Conservation (phyloP, 2,797 vertebrate species). For the Podargus strigoides region DNA sequence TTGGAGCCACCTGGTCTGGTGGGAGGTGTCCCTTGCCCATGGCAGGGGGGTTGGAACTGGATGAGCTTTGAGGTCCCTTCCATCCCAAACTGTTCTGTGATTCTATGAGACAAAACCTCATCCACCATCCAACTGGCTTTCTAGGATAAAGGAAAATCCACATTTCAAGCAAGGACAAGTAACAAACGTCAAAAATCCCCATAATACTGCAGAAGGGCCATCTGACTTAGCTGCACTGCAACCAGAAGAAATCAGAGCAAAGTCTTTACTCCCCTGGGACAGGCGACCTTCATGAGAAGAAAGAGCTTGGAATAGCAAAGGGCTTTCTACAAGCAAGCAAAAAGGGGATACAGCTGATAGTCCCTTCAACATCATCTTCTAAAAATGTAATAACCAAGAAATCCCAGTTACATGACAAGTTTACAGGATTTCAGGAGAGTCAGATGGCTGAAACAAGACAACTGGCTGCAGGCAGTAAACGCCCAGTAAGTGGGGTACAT, state of each 20-base stretch:
- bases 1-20: too few relatives aligned
- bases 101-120: too few relatives aligned
- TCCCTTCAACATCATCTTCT: neutral
- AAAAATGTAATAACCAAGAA: neutral
- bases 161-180: too few relatives aligned
- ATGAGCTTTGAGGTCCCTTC: too few relatives aligned
- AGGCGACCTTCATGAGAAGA: neutral
- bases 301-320: neutral
- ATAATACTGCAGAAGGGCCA: neutral
- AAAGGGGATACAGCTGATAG: neutral
- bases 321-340: neutral
- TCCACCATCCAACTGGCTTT: too few relatives aligned
- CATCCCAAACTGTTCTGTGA: too few relatives aligned
- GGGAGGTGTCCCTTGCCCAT: too few relatives aligned
- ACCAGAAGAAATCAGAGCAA: neutral
- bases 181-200: neutral
- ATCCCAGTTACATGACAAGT: too few relatives aligned
- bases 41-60: too few relatives aligned
- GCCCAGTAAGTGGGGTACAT: neutral
- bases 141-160: too few relatives aligned
- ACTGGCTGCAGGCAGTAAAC: neutral
- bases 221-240: neutral
- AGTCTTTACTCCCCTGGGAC: neutral
- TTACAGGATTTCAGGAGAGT: neutral
- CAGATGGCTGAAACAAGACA: neutral